Evolutionary conservation across 2,888 invertebrate genomes (phyloP), one percentile per base, ranked within the genome.

Genomic region (Pristionchus mayeri): DNA sequence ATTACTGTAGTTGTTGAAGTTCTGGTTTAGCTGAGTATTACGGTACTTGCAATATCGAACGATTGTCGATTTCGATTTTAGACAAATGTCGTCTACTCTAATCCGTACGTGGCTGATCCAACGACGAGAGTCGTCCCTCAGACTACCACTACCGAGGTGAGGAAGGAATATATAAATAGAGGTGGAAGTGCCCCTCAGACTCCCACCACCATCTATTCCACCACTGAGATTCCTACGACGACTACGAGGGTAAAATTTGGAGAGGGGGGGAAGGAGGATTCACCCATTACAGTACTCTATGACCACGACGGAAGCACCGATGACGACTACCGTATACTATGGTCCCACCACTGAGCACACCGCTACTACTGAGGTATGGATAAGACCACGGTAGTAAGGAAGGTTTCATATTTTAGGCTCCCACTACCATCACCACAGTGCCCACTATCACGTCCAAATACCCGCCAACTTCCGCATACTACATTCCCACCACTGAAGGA

Each of bases 81-180:
- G 44, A 75, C 75, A 40, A 44, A n/a, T 13, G 6, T 34, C 75
- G 9, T 75, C 44, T 75, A 75, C 40, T 75, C 75, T 40, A 75
- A 44, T 24, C 40, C 40, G 30, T 75, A 75, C 40, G 24, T n/a
- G 21, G 40, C 40, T 75, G 44, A 44, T 44, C 75, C 75, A 44
- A 75, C 11, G 16, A 75, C 40, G 9, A 44, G 40, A 13, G n/a
- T 75, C 7, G 21, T 34, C 63, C 11, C 63, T 7, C 16, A 63
- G 63, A 34, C 30, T 40, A 75, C 75, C 44, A 75, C 75, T 37
- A 44, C 75, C 44, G 40, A 75, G 44, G 75, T 75, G 16, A 37
- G 34, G 16, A 67, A n/a, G n/a, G n/a, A n/a, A 60, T 60, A 11
- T 16, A 60, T 21, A 16, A 30, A 18, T 4, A 63, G 27, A 4